Conservation (phyloP, 2,797 vertebrate genomes). For the Pogoniulus pusillus region DNA sequence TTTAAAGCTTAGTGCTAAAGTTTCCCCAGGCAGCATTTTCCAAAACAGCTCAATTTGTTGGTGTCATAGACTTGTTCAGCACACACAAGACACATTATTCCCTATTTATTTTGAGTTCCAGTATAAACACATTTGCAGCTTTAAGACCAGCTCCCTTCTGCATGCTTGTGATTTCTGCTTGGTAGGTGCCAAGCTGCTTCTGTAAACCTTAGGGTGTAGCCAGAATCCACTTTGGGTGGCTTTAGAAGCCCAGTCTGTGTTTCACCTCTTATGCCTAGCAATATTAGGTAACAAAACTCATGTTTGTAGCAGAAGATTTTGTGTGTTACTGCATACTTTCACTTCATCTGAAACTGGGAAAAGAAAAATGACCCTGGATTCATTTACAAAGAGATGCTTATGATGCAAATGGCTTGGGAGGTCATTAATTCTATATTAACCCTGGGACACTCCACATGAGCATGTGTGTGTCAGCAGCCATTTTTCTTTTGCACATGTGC, state of each 20-base stretch:
- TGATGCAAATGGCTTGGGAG: background rate
- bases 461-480: background rate
- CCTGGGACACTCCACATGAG: background rate
- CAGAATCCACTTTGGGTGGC: constrained; percentile 49
- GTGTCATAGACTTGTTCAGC: constrained; percentile 55
- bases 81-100: constrained; percentile 60
- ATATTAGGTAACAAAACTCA: background rate
- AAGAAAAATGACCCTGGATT: background rate
- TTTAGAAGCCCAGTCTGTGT: constrained; percentile 4
- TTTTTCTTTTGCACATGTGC: background rate
- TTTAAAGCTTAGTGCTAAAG: constrained; percentile 25
- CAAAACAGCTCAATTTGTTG: constrained; percentile 52
- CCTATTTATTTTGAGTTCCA: constrained; percentile 69
- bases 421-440: background rate
- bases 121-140: constrained; percentile 64
- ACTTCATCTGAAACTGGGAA: background rate
- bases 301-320: background rate
- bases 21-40: constrained; percentile 63
- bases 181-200: constrained; percentile 60
- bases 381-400: background rate
- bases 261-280: background rate
- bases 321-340: background rate
- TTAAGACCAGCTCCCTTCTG: constrained; percentile 44
- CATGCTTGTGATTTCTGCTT: constrained; percentile 61
- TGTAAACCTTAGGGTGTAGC: constrained; percentile 54